Evolutionary conservation across 1,140 invertebrate genomes (phyloP), one percentile per base, ranked within the genome.

Genomic region (Fopius arisanus): DNA sequence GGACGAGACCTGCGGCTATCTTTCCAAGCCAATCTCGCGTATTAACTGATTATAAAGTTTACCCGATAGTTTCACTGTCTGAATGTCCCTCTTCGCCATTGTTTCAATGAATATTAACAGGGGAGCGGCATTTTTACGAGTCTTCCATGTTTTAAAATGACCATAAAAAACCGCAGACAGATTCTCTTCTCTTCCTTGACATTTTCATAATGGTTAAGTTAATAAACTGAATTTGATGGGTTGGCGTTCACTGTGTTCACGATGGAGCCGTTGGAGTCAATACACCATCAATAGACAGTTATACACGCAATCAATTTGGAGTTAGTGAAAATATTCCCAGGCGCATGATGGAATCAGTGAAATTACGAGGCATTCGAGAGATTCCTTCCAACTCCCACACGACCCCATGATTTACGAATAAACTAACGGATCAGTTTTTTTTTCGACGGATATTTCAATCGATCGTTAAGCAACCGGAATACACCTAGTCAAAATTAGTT

Each of bases 1-100:
- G 19, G 31, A 12, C 41, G 69, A 63, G 28, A 51, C 59, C 72
- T 43, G 29, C 41, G 72, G 51, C 72, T 40, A 59, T 48, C 48
- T 69, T 62, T 41, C 33, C 51, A 37, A 69, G 67, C 69, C 72
- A 74, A 74, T 74, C 67, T 74, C 68, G 41, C 28, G 51, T 74
- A 74, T 74, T 69, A 69, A 74, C 72, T 68, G 59, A 48, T 68
- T 74, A 74, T 69, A 74, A 74, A 59, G 54, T 26, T 59, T 26
- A 23, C 26, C 23, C 2, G 19, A 26, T 59, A 10, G 2, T 59
- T 26, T 59, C 23, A 2, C 54, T 9, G 54, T 19, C 54, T 59
- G 4, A 48, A 2, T 48, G 43, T 48, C 16, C 43, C 16, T 48
- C 43, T 16, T 19, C 14, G 5, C 43, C 43, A 48, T 48, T 48